Evolutionary conservation across 2,888 invertebrate species (phyloP).

Genomic region (Cinara cedri): DNA sequence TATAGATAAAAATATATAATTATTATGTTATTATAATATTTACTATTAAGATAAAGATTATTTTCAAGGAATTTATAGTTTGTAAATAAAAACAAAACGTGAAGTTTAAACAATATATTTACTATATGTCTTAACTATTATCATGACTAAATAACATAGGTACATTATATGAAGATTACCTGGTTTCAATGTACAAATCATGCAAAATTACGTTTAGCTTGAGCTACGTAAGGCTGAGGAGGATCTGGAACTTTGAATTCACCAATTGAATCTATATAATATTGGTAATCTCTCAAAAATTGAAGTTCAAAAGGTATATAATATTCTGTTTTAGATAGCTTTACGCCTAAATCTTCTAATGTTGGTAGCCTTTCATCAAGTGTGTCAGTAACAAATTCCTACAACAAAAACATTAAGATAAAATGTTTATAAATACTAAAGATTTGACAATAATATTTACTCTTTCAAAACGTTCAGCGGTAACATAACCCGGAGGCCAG

Average conservation of each 20-base stretch:
- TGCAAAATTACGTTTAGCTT: constrained; percentile 1
- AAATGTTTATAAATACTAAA: neutral
- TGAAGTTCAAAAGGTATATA: constrained; percentile 83
- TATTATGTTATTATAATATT: constrained; percentile 44
- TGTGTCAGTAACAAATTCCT: constrained; percentile 80
- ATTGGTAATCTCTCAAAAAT: constrained; percentile 62
- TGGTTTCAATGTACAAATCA: neutral
- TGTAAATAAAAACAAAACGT: constrained; percentile 40
- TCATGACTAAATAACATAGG: too few species aligned
- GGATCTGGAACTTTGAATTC: constrained; percentile 74
- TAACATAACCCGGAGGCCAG: constrained; percentile 73
- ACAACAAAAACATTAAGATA: constrained; percentile 59
- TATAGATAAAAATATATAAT: constrained; percentile 53
- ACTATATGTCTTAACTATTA: neutral
- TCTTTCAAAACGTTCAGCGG: constrained; percentile 81
- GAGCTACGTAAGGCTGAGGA: constrained; percentile 65
- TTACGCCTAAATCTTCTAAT: constrained; percentile 86
- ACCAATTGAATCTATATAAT: constrained; percentile 75
- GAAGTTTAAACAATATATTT: constrained; percentile 18
- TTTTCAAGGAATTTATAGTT: constrained; percentile 38
- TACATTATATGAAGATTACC: constrained; percentile 9
- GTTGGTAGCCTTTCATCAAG: constrained; percentile 72
- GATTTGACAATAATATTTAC: constrained; percentile 64
- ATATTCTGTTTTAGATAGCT: constrained; percentile 76
- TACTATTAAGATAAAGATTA: constrained; percentile 46